Base-by-base conservation (phyloP, 2,113 vertebrate species). In the Aphyosemion australe region DNA sequence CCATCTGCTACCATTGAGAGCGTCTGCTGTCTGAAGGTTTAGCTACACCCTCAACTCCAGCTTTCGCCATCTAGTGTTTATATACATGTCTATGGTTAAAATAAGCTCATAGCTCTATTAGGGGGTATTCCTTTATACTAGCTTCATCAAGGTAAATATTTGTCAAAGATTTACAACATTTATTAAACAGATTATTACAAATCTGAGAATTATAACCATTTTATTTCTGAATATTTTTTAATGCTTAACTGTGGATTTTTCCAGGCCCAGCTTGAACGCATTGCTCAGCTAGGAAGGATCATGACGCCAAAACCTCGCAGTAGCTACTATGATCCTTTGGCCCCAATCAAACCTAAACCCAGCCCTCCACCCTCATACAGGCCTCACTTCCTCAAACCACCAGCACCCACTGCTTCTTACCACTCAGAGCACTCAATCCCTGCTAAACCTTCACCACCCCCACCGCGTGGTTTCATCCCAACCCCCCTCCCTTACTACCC, bases 201-300 rank as follows among this genome's bases (percentile, higher is more conserved):
- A 46, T n/a, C 15, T 46, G 20, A 11, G n/a, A 26, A 45, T n/a
- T 13, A 15, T 10, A 0, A 56, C 34, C n/a, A 1, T 37, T 20
- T 13, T 41, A 14, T 1, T 6, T 3, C 1, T 2, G 7, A 9
- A 12, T 19, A 5, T 14, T 6, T 8, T 6, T 43, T 12, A 42
- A 42, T 18, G 15, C 11, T 2, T n/a, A 45, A 21, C 31, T 45
- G 65, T 42, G 2, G n/a, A 12, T 62, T 65, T 64, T 70, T 73
- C 11, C 50, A 90, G 86, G 87, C 90, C 1, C 88, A 92, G 69
- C 71, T 94, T 0, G 86, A 93, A 51, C 87, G 84, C 47, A 88
- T 92, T 1, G 52, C 83, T 69, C 91, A 91, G 72, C 73, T 86
- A 1, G 89, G 89, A 26, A 92, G 69, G 61, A 87, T 82, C 54